phyloP scores from a whole-genome alignment of 2,888 invertebrate genomes.

The Lasiommata megera region DNA sequence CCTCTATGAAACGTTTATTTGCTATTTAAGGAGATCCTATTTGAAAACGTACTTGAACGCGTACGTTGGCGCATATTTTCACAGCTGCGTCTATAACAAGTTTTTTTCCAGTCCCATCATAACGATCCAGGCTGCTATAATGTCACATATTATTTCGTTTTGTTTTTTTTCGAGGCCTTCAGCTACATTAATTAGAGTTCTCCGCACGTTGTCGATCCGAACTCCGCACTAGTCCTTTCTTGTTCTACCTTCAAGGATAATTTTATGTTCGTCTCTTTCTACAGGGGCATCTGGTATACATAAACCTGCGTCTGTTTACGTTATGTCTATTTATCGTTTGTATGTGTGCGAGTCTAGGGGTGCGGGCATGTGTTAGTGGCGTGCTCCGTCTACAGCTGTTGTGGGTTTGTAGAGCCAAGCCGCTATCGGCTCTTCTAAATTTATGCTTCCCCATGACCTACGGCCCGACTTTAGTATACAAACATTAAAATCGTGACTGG shows the following conservation, averaged over 20 bases:
- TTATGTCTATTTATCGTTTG: slow-evolving; percentile 51
- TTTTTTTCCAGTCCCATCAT: slow-evolving; percentile 35
- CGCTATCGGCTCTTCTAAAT: slow-evolving; percentile 70
- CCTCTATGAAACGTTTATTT: slow-evolving; percentile 55
- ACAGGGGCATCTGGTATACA: slow-evolving; percentile 78
- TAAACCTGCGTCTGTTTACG: slow-evolving; percentile 77
- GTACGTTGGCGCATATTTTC: slow-evolving; percentile 32
- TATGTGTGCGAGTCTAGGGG: slow-evolving; percentile 54
- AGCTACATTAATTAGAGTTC: slow-evolving; percentile 73
- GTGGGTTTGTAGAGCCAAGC: slow-evolving; percentile 65
- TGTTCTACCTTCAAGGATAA: slow-evolving; percentile 53
- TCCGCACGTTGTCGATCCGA: slow-evolving; percentile 68
- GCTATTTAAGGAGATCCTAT: slow-evolving; percentile 52
- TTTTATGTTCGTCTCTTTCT: slow-evolving; percentile 67
- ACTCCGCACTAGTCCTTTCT: slow-evolving; percentile 55
- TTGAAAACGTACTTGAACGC: slow-evolving; percentile 31
- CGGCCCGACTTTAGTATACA: slow-evolving; percentile 51
- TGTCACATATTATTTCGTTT: slow-evolving; percentile 52
- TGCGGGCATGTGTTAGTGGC: slow-evolving; percentile 65
- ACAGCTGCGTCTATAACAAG: slow-evolving; percentile 42
- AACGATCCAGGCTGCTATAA: slow-evolving; percentile 38
- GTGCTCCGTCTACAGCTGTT: slow-evolving; percentile 76
- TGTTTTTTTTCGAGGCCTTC: slow-evolving; percentile 70
- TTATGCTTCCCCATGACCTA: slow-evolving; percentile 79
- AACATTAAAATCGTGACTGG: slow-evolving; percentile 50